A percentile compares a stretch with the other conserved stretches of the same genome.
phyloP scores from a whole-genome alignment of 2,888 invertebrate species.

The Lordiphosa andalusiaca region DNA sequence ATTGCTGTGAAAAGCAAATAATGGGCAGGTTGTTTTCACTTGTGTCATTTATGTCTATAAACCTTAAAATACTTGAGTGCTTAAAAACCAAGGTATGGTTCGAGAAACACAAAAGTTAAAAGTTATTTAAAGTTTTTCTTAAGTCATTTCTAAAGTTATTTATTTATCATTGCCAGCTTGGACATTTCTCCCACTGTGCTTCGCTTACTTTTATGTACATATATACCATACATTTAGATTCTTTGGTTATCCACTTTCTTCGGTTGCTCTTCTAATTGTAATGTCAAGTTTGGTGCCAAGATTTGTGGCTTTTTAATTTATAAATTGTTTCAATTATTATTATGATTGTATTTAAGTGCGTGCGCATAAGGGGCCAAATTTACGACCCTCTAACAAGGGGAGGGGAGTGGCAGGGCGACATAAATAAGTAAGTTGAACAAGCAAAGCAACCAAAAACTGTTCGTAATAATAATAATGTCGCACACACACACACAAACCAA shows the following conservation, averaged over 20 bases:
- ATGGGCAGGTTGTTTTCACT: no score
- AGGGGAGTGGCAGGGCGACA: constrained; percentile 19
- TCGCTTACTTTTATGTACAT: constrained; percentile 13
- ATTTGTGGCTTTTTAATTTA: constrained; percentile 77
- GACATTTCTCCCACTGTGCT: not conserved
- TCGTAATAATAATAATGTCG: constrained; percentile 72
- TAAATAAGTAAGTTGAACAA: constrained; percentile 69
- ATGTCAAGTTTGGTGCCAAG: constrained; percentile 70
- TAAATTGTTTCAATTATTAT: constrained; percentile 75
- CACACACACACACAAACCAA: constrained; percentile 29
- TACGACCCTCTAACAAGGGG: constrained; percentile 57
- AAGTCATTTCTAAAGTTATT: no score
- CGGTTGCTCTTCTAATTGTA: constrained; percentile 50
- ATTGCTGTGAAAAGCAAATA: no score
- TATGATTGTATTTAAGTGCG: constrained; percentile 73
- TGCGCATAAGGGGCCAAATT: constrained; percentile 67
- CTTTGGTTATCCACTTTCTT: constrained; percentile 40
- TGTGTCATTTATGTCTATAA: no score
- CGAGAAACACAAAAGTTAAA: no score
- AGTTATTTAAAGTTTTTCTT: no score
- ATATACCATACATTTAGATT: constrained; percentile 24
- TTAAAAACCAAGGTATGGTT: no score
- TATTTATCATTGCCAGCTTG: no score
- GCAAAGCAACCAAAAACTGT: constrained; percentile 66
- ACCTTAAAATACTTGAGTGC: no score